These are phyloP conservation scores for Lochmaea crataegi DNA, from an alignment of 2,888 invertebrate species.

Conservation along the genomic window DNA sequence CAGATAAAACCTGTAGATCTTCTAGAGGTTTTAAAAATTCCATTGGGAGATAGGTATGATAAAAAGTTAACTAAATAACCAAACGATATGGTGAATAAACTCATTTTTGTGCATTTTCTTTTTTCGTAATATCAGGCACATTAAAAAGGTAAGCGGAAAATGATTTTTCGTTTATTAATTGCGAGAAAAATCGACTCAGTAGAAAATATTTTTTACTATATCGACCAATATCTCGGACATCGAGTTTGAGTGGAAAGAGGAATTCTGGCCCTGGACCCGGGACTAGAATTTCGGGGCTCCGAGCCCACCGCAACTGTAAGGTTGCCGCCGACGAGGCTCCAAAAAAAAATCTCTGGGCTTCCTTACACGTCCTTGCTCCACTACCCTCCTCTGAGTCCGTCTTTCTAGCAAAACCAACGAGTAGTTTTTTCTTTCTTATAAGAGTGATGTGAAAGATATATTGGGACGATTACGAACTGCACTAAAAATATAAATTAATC, in stretches of 20 bases:
- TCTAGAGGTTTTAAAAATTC: too few relatives aligned
- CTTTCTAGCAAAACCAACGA: conserved; percentile 7
- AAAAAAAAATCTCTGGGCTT: conserved; percentile 9
- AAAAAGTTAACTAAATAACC: too few relatives aligned
- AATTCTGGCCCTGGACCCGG: conserved; percentile 2
- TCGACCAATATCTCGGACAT: conserved; percentile 16
- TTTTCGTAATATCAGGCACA: too few relatives aligned
- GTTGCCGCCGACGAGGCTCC: conserved; percentile 19
- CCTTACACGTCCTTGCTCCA: conserved; percentile 1
- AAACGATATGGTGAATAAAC: too few relatives aligned
- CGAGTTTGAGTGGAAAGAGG: not conserved
- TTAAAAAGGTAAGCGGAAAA: too few relatives aligned
- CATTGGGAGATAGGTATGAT: too few relatives aligned
- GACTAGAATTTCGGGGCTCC: conserved; percentile 7
- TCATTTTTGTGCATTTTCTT: too few relatives aligned
- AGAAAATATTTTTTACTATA: not conserved
- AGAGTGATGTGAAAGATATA: not conserved
- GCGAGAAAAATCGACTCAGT: not conserved
- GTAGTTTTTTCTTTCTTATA: not conserved
- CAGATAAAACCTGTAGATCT: too few relatives aligned
- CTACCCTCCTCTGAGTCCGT: not conserved
- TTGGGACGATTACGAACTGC: not conserved
- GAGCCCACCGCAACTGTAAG: conserved; percentile 17
- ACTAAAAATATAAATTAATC: not conserved
- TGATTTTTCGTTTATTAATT: too few relatives aligned